A percentile compares a stretch with the other conserved stretches of the same genome.
phyloP scores from a whole-genome alignment of 2,888 invertebrate species.

The Amiota mariae region DNA sequence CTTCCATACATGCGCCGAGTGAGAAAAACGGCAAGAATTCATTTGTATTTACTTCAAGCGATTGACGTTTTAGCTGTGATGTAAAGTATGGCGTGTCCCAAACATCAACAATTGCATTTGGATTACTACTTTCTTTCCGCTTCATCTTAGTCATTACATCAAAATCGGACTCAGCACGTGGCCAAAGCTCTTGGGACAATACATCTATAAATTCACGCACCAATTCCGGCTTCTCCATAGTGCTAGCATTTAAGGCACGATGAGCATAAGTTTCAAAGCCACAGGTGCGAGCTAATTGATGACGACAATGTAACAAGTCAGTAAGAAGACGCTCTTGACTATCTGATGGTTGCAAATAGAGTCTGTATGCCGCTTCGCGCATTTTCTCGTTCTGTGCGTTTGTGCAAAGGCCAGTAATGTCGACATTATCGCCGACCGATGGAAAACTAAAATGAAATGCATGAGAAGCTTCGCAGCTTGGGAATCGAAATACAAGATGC shows the following conservation, averaged over 20 bases:
- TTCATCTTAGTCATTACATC: conserved; percentile 85
- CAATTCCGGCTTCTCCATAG: conserved; percentile 86
- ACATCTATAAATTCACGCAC: conserved; percentile 87
- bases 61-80: conserved; percentile 81
- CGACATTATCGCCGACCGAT: conserved; percentile 81
- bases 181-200: conserved; percentile 81
- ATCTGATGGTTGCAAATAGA: conserved; percentile 86
- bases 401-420: conserved; percentile 87
- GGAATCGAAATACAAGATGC: conserved; percentile 59
- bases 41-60: conserved; percentile 80
- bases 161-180: conserved; percentile 84
- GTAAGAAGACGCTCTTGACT: conserved; percentile 84
- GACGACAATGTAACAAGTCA: conserved; percentile 82
- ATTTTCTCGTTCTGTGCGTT: conserved; percentile 86
- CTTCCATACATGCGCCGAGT: conserved; percentile 96
- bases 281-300: conserved; percentile 88
- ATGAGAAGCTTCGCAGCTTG: neutral
- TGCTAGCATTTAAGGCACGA: conserved; percentile 89
- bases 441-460: conserved; percentile 74
- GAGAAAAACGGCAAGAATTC: conserved; percentile 92
- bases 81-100: conserved; percentile 95
- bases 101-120: conserved; percentile 74
- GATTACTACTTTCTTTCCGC: conserved; percentile 59
- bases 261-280: conserved; percentile 93
- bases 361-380: conserved; percentile 90